phyloP scores from a whole-genome alignment of 2,888 invertebrate genomes.

The Lumbricus terrestris region DNA sequence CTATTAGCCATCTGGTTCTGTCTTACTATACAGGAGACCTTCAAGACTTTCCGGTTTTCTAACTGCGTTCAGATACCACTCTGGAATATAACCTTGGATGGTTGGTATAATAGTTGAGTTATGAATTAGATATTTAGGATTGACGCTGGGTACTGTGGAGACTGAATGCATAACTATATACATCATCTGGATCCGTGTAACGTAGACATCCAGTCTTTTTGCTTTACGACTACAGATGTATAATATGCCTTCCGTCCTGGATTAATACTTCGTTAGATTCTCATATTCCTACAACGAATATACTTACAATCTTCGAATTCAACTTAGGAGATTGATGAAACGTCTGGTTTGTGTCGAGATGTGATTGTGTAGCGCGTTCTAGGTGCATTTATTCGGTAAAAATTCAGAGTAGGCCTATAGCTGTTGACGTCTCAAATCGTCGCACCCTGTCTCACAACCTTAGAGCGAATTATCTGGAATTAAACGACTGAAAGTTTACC shows the following conservation, averaged over 20 bases:
- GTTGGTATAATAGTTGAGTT: not conserved
- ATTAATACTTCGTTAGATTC: no score
- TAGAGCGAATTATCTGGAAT: not conserved
- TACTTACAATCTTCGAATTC: not conserved
- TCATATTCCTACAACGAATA: no score
- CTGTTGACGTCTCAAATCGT: not conserved
- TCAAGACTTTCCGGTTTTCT: not conserved
- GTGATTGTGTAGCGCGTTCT: not conserved
- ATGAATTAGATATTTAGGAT: not conserved
- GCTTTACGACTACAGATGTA: not conserved
- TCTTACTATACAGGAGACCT: no score
- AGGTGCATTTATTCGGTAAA: not conserved
- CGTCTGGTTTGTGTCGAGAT: not conserved
- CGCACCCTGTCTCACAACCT: no score
- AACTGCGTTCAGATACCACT: not conserved
- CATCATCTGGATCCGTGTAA: not conserved
- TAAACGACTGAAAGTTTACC: not conserved
- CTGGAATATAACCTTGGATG: not conserved
- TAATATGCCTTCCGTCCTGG: not conserved
- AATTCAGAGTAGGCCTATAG: no score
- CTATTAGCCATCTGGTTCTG: no score
- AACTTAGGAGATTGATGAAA: not conserved
- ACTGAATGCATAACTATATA: no score
- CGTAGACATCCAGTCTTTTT: not conserved
- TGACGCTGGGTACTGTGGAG: not conserved